Conservation (phyloP, 2,888 invertebrate species). For the Dugesia japonica region DNA sequence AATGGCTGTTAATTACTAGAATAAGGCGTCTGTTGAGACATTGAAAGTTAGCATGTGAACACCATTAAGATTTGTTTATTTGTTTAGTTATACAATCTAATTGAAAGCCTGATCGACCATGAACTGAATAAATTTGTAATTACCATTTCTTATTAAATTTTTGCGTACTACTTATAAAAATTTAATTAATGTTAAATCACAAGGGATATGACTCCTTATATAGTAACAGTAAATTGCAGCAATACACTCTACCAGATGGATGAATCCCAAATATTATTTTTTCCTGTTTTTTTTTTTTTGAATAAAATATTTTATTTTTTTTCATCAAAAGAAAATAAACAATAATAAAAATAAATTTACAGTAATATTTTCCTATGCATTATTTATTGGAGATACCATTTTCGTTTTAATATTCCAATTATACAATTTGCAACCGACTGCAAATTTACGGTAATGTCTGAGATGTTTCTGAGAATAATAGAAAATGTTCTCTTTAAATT, state of each 20-base stretch:
- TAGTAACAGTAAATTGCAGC: background rate
- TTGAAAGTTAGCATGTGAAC: background rate
- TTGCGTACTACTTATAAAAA: conserved; percentile 14
- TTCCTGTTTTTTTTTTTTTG: too few species aligned
- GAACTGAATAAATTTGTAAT: background rate
- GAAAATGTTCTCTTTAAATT: background rate
- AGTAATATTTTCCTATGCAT: too few species aligned
- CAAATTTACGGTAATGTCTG: background rate
- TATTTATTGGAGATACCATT: background rate
- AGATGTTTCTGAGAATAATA: background rate
- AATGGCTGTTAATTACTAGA: background rate
- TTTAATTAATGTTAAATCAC: background rate
- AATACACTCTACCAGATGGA: background rate
- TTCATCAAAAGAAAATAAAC: too few species aligned
- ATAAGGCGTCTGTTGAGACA: background rate
- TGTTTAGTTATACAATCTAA: background rate
- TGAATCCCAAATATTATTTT: conserved; percentile 11
- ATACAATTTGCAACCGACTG: background rate
- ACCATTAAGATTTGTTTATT: background rate
- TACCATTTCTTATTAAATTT: conserved; percentile 1
- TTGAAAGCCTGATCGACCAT: conserved; percentile 8
- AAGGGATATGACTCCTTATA: conserved; percentile 20
- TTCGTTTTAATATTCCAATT: background rate
- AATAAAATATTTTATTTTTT: too few species aligned
- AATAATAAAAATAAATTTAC: too few species aligned